Evolutionary conservation across 2,888 invertebrate genomes (phyloP), one percentile per base, ranked within the genome.

Genomic region (Caenorhabditis drosophilae): DNA sequence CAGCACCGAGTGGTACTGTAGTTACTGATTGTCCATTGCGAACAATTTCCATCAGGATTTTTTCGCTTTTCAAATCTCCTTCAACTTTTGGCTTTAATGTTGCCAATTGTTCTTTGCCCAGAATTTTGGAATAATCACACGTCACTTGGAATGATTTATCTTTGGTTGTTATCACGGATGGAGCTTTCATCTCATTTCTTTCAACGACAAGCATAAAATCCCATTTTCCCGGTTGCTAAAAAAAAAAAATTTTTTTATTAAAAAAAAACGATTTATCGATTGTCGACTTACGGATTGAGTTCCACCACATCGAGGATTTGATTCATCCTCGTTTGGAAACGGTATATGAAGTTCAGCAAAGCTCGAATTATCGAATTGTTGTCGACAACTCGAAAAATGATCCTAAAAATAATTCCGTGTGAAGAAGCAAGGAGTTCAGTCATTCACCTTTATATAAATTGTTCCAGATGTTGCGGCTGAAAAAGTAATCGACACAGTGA

Each of bases 141-240:
- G 79, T 78, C 22, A 83, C 73, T 48, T 83, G 78, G 70, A 83
- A 83, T 9, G 78, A 57, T n/a, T 79, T 72, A 46, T 83, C 82
- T 18, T 70, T 68, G 16, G 75, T 75, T 12, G 81, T 83, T 50
- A 83, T 68, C 46, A 83, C 38, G 2, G 78, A 78, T 1, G 79
- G 76, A 11, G 78, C 67, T 15, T 74, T 77, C 60, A 80, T 64
- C 18, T 70, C 71, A 40, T 80, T 79, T 54, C 75, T 55, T 50
- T 83, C 82, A 12, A 83, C 68, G 15, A 82, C 83, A 9, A 83
- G 69, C 41, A 77, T 63, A 52, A 75, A 83, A 6, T 77, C 74
- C 80, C 80, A 82, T 35, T 78, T 59, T 34, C 67, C 63, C 12
- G 80, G 78, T 12, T 70, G 56, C 70, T 77, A 53, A 26, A 70